Evolutionary conservation across 2,888 invertebrate genomes (phyloP).

Genomic region (Gisinianus flammeolus): DNA sequence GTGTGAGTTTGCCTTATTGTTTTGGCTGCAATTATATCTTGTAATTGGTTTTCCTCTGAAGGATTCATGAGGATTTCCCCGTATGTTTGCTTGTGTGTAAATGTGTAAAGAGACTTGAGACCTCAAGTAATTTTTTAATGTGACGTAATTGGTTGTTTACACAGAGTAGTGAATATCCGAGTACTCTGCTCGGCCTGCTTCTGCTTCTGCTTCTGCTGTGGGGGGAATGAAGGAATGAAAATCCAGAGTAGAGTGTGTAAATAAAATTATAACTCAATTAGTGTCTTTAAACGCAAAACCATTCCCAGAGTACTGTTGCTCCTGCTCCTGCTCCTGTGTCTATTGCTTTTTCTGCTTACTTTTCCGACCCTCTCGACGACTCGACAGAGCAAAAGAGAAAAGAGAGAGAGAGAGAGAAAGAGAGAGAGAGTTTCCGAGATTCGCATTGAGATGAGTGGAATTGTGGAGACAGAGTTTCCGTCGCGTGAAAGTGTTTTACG

Average conservation of each 20-base stretch:
- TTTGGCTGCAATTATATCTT: too few species aligned
- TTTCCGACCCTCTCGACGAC: not conserved
- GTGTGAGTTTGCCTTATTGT: too few species aligned
- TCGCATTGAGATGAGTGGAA: too few species aligned
- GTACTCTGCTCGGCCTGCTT: too few species aligned
- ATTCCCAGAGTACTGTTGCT: not conserved
- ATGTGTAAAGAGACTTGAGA: not conserved
- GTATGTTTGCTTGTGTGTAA: too few species aligned
- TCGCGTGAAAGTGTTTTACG: not conserved
- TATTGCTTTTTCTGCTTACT: not conserved
- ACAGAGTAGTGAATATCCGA: too few species aligned
- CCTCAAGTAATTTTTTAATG: conserved; percentile 9
- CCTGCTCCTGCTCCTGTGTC: not conserved
- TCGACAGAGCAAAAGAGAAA: not conserved
- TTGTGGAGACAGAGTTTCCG: not conserved
- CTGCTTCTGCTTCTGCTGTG: too few species aligned
- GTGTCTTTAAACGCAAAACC: conserved; percentile 7
- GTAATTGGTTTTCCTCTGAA: too few species aligned
- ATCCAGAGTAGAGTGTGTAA: conserved; percentile 2
- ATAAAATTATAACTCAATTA: conserved; percentile 18
- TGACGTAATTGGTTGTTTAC: conserved; percentile 9
- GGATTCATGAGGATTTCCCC: too few species aligned
- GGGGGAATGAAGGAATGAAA: not conserved
- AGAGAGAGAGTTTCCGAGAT: too few species aligned
- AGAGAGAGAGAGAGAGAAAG: too few species aligned